These are phyloP conservation scores for Phania funesta DNA, from an alignment of 2,888 invertebrate species.

Conservation along the genomic window DNA sequence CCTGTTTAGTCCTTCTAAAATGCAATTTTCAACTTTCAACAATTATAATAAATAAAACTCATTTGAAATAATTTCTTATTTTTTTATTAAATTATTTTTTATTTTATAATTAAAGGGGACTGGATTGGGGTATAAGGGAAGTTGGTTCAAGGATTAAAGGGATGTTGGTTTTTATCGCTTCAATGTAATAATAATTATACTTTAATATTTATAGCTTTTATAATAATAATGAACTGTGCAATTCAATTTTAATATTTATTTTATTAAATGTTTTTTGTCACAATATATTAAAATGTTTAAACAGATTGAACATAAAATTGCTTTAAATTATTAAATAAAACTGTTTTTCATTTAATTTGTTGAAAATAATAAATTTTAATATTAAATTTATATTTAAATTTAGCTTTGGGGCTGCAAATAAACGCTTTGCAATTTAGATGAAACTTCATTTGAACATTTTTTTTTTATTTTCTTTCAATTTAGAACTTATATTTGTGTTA, in stretches of 20 bases:
- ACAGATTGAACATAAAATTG: not conserved
- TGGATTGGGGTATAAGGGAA: not conserved
- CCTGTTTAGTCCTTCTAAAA: no score
- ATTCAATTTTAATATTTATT: conserved; percentile 38
- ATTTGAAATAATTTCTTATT: not conserved
- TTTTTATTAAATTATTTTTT: conserved; percentile 56
- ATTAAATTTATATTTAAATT: not conserved
- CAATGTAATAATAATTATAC: conserved; percentile 28
- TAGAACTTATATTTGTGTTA: conserved; percentile 3
- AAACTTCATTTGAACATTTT: conserved; percentile 35
- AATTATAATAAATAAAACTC: not conserved
- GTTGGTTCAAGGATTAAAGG: not conserved
- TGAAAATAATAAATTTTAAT: not conserved
- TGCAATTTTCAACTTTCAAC: no score
- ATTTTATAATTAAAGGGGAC: conserved; percentile 42
- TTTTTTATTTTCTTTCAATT: not conserved
- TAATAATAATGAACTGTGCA: conserved; percentile 61
- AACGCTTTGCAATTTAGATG: conserved; percentile 55
- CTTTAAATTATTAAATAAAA: not conserved
- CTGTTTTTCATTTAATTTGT: no score
- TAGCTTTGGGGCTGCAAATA: conserved; percentile 32
- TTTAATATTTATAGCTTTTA: conserved; percentile 19
- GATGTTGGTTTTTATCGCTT: not conserved
- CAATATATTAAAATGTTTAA: not conserved
- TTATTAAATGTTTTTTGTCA: not conserved